Evolutionary conservation across 2,797 vertebrate genomes (phyloP), one percentile per base, ranked within the genome.

Genomic region (Argentina silus): DNA sequence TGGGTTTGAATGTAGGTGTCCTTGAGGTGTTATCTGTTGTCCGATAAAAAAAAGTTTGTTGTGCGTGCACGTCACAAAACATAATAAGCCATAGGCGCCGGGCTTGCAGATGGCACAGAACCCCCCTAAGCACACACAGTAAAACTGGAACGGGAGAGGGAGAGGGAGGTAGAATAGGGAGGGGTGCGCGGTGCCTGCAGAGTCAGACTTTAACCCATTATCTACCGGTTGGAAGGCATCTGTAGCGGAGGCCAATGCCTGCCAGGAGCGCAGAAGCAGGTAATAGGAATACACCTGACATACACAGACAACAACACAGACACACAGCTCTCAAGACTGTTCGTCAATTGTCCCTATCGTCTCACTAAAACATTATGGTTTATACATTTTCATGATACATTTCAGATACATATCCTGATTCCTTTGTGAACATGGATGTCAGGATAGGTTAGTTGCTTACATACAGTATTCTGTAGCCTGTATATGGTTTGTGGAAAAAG

Each of bases 171-270:
- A 45, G 63, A 62, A 50, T 42, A 65, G 71, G 68, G 76, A 79
- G 74, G 72, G 71, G 67, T 75, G 72, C 79, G 80, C 82, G 59
- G 83, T 82, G 90, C 82, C 56, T 90, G 91, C 89, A 81, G 83
- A 93, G 90, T 91, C 92, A 93, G 88, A 84, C 78, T 86, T 88
- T 95, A 94, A 95, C 94, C 82, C 91, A 1, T 90, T 90, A 84
- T 63, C 61, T 64, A 67, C 90, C 78, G 69, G 0, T 19, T 72
- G 48, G 59, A 60, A 72, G 59, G 43, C 71, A 67, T 71, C 67
- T 48, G 47, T 8, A 36, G 9, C 4, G 27, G 10, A 57, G 36
- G 48, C 45, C 43, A 6, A 67, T n/a, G 14, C 42, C n/a, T 64
- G 48, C 21, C 74, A 55, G 27, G 27, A 36, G 27, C 27, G 27